A percentile compares a stretch with the other conserved stretches of the same genome.
Conservation (phyloP, 2,888 invertebrate species). For the Caenorhabditis wallacei region DNA sequence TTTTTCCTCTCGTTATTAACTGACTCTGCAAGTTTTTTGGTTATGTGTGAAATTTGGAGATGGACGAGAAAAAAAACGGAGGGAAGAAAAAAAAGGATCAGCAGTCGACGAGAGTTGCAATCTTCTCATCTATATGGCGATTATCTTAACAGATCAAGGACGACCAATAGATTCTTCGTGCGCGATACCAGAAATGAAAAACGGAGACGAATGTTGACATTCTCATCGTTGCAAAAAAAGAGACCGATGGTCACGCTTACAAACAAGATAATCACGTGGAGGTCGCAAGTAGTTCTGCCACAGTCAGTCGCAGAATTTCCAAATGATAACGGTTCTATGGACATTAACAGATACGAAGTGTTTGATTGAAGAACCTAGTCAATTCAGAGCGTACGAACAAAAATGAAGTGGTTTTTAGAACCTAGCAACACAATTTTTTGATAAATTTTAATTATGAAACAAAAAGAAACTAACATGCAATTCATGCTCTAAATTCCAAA, state of each 20-base stretch:
- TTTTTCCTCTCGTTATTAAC: conserved; percentile 12
- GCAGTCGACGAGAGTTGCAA: conserved; percentile 25
- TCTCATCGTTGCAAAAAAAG: conserved; percentile 28
- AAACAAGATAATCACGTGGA: conserved; percentile 57
- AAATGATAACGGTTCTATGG: conserved; percentile 34
- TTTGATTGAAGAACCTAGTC: no score
- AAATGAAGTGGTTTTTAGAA: no score
- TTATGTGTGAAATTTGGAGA: conserved; percentile 14
- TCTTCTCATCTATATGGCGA: conserved; percentile 27
- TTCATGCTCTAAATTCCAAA: no score
- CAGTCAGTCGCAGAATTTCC: conserved; percentile 23
- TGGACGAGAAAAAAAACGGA: neutral
- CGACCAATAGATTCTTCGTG: conserved; percentile 24
- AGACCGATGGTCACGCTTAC: conserved; percentile 56
- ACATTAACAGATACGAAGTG: conserved; percentile 25
- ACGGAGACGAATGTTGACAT: conserved; percentile 20
- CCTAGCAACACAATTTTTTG: no score
- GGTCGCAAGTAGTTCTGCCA: conserved; percentile 32
- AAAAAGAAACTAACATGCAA: no score
- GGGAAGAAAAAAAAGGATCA: conserved; percentile 5
- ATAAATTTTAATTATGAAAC: no score
- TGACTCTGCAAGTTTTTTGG: conserved; percentile 16
- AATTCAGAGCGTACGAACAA: no score
- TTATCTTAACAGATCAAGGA: conserved; percentile 58
- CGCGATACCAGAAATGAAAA: conserved; percentile 22